These are phyloP conservation scores for Eumaeus atala DNA, from an alignment of 1,140 invertebrate species.

Conservation along the genomic window DNA sequence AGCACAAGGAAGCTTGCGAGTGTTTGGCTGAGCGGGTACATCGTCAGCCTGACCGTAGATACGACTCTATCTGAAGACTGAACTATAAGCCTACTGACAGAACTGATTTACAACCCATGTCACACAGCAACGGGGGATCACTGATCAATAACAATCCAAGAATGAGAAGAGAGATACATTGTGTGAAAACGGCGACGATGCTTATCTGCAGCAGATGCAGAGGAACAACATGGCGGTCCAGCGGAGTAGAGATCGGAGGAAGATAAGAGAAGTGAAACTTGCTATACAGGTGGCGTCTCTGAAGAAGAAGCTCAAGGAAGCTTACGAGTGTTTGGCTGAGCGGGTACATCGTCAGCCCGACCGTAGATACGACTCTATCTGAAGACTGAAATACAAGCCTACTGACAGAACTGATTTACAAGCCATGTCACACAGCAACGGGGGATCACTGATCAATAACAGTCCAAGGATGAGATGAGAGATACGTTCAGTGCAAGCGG, in stretches of 20 bases:
- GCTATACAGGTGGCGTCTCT: constrained; percentile 90
- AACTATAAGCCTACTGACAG: constrained; percentile 80
- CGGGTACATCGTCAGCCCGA: not conserved
- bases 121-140: constrained; percentile 74
- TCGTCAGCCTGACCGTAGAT: constrained; percentile 5
- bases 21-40: too few species aligned
- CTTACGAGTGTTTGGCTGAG: constrained; percentile 17
- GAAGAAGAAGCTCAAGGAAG: constrained; percentile 26
- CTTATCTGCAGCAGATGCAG: constrained; percentile 89
- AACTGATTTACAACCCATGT: constrained; percentile 79
- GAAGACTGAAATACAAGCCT: not conserved
- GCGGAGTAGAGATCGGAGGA: constrained; percentile 90
- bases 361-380: constrained; percentile 1
- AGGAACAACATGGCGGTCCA: constrained; percentile 98
- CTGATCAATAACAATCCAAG: constrained; percentile 77
- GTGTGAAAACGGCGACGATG: constrained; percentile 75
- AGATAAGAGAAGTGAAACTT: constrained; percentile 94
- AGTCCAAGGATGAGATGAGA: too few species aligned
- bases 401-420: too few species aligned
- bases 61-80: constrained; percentile 61
- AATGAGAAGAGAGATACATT: constrained; percentile 76
- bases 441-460: too few species aligned
- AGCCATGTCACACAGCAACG: too few species aligned
- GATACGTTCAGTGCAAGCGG: too few species aligned
- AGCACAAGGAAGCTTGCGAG: too few species aligned